Conservation (phyloP, 1,140 invertebrate genomes). For the Trachymyrmex cornetzi region DNA sequence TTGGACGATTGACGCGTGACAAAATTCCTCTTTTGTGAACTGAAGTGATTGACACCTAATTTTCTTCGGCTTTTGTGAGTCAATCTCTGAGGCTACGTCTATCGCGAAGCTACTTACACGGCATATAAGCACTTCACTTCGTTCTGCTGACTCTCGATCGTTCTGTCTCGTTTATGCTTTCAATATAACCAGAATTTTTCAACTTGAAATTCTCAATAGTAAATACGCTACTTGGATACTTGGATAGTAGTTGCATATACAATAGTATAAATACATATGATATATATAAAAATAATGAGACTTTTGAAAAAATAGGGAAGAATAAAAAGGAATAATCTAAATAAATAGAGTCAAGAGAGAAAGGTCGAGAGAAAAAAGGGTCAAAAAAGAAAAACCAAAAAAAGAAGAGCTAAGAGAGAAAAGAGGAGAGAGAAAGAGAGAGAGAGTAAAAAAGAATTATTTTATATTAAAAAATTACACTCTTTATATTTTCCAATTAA, state of each 20-base stretch:
- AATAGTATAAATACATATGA: neutral
- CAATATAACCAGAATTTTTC: slow-evolving; percentile 20
- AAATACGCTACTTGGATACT: neutral
- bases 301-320: neutral
- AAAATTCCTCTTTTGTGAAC: slow-evolving; percentile 53
- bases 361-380: neutral
- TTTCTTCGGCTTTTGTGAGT: slow-evolving; percentile 64
- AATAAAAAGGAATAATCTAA: neutral
- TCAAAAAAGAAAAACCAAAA: neutral
- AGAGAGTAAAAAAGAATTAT: neutral
- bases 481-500: slow-evolving; percentile 1
- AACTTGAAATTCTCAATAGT: slow-evolving; percentile 31
- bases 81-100: slow-evolving; percentile 52
- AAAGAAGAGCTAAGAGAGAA: too few species aligned
- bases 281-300: neutral
- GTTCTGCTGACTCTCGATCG: slow-evolving; percentile 55
- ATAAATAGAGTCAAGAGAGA: neutral
- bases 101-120: slow-evolving; percentile 49
- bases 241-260: neutral
- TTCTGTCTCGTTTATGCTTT: slow-evolving; percentile 41
- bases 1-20: slow-evolving; percentile 55
- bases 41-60: slow-evolving; percentile 57
- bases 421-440: neutral
- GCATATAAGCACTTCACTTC: slow-evolving; percentile 55
- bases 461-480: neutral